Percentiles rank a stretch among this genome's conserved stretches.
Conservation (phyloP, 2,113 vertebrate genomes). For the Alethe castanea region DNA sequence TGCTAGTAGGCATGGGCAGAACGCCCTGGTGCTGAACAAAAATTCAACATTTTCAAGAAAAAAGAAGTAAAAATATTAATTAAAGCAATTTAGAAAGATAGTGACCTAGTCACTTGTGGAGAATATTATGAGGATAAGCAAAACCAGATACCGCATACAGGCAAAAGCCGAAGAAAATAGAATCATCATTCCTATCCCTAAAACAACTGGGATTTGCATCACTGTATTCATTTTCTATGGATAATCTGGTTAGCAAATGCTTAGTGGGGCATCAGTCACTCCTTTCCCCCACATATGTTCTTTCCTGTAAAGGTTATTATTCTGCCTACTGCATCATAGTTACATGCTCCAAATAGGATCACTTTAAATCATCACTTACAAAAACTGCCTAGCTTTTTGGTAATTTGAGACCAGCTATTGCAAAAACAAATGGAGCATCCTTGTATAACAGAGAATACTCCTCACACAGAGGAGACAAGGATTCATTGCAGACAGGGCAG, state of each 20-base stretch:
- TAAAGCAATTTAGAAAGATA: background rate
- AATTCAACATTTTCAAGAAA: background rate
- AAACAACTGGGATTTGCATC: background rate
- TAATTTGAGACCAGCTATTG: slow-evolving; percentile 7
- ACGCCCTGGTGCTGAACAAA: background rate
- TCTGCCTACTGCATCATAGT: background rate
- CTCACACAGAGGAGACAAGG: background rate
- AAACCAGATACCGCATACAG: background rate
- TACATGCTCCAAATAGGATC: background rate
- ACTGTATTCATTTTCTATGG: background rate
- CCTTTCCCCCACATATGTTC: fast-evolving
- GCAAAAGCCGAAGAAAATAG: background rate
- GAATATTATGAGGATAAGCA: background rate
- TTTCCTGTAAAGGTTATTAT: background rate
- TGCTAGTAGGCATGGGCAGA: background rate
- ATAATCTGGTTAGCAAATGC: background rate
- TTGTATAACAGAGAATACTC: background rate
- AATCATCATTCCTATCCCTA: background rate
- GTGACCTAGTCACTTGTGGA: background rate
- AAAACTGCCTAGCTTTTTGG: background rate
- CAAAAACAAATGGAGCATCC: background rate
- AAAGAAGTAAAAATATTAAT: background rate
- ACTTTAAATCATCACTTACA: slow-evolving; percentile 21
- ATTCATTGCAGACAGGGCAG: background rate
- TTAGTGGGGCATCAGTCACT: background rate